Evolutionary conservation across 1,140 invertebrate genomes (phyloP).

Genomic region (Pseudachorutes palmiensis): DNA sequence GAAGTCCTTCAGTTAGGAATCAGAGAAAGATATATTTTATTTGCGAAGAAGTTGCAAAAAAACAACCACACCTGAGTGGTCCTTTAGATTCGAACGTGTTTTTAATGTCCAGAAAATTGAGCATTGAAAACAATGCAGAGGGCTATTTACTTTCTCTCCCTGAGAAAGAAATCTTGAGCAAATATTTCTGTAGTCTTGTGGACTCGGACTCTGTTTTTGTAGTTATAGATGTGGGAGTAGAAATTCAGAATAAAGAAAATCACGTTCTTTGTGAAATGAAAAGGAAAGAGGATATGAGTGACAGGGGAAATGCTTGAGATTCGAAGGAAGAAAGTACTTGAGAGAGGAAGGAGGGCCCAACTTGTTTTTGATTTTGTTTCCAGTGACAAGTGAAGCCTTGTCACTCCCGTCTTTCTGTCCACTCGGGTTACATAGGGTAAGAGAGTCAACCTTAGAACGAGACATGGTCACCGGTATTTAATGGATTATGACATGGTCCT

Average conservation of each 20-base stretch:
- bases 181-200: background rate
- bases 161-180: background rate
- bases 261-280: conserved; percentile 1
- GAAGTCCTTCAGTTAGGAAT: background rate
- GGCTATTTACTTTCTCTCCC: background rate
- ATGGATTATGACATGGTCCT: background rate
- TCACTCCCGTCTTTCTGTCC: background rate
- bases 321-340: background rate
- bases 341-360: conserved; percentile 1
- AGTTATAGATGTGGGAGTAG: background rate
- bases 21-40: background rate
- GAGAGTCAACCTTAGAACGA: background rate
- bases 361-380: background rate
- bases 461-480: background rate
- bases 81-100: background rate
- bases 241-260: background rate
- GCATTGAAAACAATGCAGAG: background rate
- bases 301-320: background rate
- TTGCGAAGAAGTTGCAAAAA: background rate
- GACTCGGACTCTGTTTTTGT: background rate
- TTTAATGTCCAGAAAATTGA: background rate
- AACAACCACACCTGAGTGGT: background rate
- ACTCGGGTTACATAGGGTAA: background rate
- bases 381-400: background rate
- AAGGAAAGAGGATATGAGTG: background rate